A percentile compares a stretch with the other conserved stretches of the same genome.
Conservation (phyloP, 2,797 vertebrate species). For the Falco concolor region DNA sequence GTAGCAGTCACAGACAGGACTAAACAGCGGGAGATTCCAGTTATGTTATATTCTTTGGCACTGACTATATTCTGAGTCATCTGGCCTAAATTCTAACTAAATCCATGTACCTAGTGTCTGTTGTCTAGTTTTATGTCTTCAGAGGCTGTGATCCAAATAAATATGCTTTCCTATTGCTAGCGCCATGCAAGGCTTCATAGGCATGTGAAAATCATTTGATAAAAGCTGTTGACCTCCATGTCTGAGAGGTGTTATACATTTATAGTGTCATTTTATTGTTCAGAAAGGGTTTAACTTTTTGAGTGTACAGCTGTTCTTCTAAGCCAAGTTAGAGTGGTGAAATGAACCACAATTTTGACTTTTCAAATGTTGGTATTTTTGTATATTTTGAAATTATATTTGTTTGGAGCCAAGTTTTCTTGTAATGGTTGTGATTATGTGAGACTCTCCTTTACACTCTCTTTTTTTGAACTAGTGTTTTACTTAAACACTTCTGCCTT, state of each 20-base stretch:
- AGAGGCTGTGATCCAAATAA: constrained; percentile 8
- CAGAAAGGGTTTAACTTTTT: background rate
- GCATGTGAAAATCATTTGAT: background rate
- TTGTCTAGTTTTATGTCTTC: constrained; percentile 49
- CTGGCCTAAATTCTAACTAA: constrained; percentile 34
- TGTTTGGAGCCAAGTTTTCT: background rate
- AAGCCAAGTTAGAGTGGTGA: background rate
- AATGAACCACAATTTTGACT: background rate
- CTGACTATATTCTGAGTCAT: constrained; percentile 22
- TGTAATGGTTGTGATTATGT: background rate
- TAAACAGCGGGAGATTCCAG: background rate
- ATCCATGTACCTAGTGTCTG: constrained; percentile 15
- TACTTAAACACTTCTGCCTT: background rate
- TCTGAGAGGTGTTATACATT: background rate
- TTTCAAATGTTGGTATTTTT: background rate
- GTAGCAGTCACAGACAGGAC: background rate
- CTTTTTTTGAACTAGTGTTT: background rate
- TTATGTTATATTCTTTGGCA: constrained; percentile 33
- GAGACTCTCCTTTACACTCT: background rate
- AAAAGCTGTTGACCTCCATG: background rate
- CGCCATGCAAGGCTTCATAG: background rate
- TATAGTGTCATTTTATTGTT: background rate
- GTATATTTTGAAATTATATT: background rate
- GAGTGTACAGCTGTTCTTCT: background rate
- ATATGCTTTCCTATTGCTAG: background rate